phyloP scores from a whole-genome alignment of 2,113 vertebrate species.

The Vimba vimba region DNA sequence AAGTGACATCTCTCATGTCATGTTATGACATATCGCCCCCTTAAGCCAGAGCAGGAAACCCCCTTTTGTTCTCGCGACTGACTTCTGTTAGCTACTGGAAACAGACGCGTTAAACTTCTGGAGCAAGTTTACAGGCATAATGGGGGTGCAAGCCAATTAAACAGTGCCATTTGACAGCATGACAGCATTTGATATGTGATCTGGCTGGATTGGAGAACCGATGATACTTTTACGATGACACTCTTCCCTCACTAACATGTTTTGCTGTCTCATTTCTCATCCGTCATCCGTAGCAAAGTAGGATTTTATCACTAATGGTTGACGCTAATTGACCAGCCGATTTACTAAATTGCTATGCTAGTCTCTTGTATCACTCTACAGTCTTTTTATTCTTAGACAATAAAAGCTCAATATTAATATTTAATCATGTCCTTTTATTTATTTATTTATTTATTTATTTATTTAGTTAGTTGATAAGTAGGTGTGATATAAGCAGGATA shows the following conservation, averaged over 20 bases:
- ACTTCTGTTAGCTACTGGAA: conserved; percentile 10
- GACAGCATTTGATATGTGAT: conserved; percentile 36
- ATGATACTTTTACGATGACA: neutral
- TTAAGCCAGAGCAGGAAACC: conserved; percentile 49
- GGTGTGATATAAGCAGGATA: neutral
- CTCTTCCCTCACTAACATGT: neutral
- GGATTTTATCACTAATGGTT: neutral
- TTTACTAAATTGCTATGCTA: neutral
- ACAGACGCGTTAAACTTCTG: neutral
- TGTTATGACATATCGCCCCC: conserved; percentile 47
- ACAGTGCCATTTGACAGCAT: neutral
- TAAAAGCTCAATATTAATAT: conserved; percentile 7
- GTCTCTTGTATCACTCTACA: neutral
- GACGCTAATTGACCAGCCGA: conserved; percentile 6
- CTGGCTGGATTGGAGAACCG: neutral
- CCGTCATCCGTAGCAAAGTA: conserved; percentile 36
- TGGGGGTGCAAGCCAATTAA: neutral
- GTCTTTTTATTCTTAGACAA: conserved; percentile 8
- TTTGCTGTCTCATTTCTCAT: conserved; percentile 52
- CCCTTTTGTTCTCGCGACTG: conserved; percentile 31
- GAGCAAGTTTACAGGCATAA: neutral
- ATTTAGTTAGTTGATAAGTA: neutral
- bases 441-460: neutral
- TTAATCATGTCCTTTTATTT: neutral
- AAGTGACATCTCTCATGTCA: conserved; percentile 49